phyloP scores from a whole-genome alignment of 2,888 invertebrate genomes.

The Scaptomyza reducta region DNA sequence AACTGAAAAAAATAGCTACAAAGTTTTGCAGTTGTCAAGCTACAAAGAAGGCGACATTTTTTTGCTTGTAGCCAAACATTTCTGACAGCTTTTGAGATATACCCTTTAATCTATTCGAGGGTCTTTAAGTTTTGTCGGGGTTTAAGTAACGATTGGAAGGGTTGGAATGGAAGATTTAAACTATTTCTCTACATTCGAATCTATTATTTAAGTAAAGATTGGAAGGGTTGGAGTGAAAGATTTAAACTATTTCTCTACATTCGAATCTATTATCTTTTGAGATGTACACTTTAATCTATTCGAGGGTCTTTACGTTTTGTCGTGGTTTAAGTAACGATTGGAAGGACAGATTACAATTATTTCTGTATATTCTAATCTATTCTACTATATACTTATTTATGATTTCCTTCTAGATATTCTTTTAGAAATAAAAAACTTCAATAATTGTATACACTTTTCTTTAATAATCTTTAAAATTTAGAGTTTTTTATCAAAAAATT shows the following conservation, averaged over 20 bases:
- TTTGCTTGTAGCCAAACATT: conserved; percentile 17
- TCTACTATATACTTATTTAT: no score
- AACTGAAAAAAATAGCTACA: conserved; percentile 10
- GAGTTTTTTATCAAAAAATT: no score
- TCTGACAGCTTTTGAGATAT: conserved; percentile 15
- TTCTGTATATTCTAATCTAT: no score
- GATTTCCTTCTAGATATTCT: no score
- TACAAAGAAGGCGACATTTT: conserved; percentile 39
- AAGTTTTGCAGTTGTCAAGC: conserved; percentile 42
- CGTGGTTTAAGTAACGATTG: not conserved
- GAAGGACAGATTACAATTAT: not conserved
- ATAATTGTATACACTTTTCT: no score
- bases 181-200: no score
- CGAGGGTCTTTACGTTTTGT: not conserved
- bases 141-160: not conserved
- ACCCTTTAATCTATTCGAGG: not conserved
- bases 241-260: no score
- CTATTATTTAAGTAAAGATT: no score
- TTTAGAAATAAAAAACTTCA: no score
- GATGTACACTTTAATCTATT: not conserved
- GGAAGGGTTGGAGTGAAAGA: no score
- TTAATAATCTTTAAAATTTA: no score
- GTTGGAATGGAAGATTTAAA: not conserved
- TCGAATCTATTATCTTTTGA: no score
- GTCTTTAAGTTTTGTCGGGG: not conserved